These are phyloP conservation scores for Helostoma temminkii DNA, from an alignment of 2,797 vertebrate genomes.

Conservation along the genomic window DNA sequence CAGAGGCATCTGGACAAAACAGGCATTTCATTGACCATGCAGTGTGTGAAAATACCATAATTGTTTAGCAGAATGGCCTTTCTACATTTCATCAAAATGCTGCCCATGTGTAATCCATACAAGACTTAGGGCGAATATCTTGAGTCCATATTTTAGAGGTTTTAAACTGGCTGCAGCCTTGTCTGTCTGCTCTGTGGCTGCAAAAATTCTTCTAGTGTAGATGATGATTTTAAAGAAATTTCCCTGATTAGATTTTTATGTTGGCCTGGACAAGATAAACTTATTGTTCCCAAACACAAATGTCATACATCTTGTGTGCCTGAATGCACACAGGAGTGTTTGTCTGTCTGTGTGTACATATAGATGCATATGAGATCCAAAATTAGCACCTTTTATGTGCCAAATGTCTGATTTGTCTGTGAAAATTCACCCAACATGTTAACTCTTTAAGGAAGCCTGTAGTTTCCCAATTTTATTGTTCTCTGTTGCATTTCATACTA, in stretches of 20 bases:
- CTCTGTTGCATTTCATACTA: constrained; percentile 21
- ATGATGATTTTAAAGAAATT: constrained; percentile 57
- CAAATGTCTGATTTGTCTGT: constrained; percentile 34
- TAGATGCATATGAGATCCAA: constrained; percentile 8
- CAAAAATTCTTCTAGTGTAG: constrained; percentile 70
- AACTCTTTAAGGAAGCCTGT: constrained; percentile 5
- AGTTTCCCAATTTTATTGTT: constrained; percentile 22
- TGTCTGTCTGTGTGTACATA: not conserved
- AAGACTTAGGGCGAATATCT: not conserved
- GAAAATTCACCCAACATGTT: constrained; percentile 7
- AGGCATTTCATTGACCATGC: no score
- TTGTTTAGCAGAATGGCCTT: no score
- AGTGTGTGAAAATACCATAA: no score
- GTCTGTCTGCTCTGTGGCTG: constrained; percentile 56
- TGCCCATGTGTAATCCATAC: constrained; percentile 3
- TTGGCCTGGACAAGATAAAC: constrained; percentile 9
- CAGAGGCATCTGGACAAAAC: no score
- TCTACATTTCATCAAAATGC: constrained; percentile 19
- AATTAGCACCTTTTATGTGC: constrained; percentile 47
- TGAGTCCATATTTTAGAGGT: constrained; percentile 29
- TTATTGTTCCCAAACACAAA: constrained; percentile 26
- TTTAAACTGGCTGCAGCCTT: constrained; percentile 29
- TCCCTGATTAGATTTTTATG: constrained; percentile 60
- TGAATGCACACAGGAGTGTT: constrained; percentile 14
- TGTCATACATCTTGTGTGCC: constrained; percentile 6